Evolutionary conservation across 2,888 invertebrate species (phyloP), one percentile per base, ranked within the genome.

Genomic region (Stenodema calcarata): DNA sequence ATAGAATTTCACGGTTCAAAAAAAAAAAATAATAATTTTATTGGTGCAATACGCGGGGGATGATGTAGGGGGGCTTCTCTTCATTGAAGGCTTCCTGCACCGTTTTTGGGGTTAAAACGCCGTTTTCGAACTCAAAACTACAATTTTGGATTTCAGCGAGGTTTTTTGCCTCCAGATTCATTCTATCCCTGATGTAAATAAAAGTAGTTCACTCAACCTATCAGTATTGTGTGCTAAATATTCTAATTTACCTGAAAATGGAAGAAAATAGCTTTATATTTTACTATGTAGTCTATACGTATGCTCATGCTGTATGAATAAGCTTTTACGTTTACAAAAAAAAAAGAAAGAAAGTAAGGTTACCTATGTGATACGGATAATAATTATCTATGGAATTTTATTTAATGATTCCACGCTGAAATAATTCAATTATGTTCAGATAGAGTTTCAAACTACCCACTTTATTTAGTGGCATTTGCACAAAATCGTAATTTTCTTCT

Each of bases 301-400:
- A 42, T 35, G 69, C 70, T 82, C 70, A 82, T 82, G 69, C 16
- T 41, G 35, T 62, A 82, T 30, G 30, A 62, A 69, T 28, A 62
- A 69, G 82, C 42, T 69, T 82, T 18, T 82, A 23, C 69, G 82
- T 35, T 23, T 69, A 69, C 30, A 28, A 62, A 62, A 62, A 62
- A 47, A 23, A 28, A 62, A 62, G 23, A 62, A 47, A 23, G 44
- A 47, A 80, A 54, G 30, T 30, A 80, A 27, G 80, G 80, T 80
- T 80, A 80, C 47, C 47, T 47, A 82, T 82, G 82, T 82, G 82
- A 82, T 82, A 82, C 35, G 69, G 82, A 82, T 82, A 82, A 82
- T 82, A 82, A 82, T 35, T 35, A 35, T 35, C 2, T 4, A 35
- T 35, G 35, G 35, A 35, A 35, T 35, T 35, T 35, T 35, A 7